A percentile compares a stretch with the other conserved stretches of the same genome.
These are phyloP conservation scores for Thalassophryne amazonica DNA, from an alignment of 2,797 vertebrate genomes.

Conservation along the genomic window DNA sequence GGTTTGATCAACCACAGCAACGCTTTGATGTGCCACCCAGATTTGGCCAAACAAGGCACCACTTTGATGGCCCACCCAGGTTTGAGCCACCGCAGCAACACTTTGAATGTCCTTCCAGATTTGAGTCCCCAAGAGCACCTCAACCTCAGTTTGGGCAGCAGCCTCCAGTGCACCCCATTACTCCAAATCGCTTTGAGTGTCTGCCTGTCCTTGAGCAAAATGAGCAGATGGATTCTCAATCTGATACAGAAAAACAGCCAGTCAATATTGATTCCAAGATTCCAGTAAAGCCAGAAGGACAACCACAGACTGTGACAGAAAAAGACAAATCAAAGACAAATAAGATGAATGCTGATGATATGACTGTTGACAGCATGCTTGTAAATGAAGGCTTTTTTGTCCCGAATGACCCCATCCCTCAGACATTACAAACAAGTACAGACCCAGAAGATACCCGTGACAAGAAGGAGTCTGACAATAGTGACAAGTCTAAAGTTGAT, in stretches of 20 bases:
- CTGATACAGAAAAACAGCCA: constrained; percentile 37
- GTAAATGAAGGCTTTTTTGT: constrained; percentile 73
- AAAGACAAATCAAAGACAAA: constrained; percentile 11
- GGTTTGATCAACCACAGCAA: constrained; percentile 77
- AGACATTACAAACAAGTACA: constrained; percentile 46
- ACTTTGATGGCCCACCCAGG: constrained; percentile 75
- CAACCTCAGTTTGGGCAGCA: constrained; percentile 64
- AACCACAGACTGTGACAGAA: constrained; percentile 31
- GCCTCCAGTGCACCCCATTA: constrained; percentile 32
- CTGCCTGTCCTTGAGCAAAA: constrained; percentile 45
- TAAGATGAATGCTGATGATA: constrained; percentile 34
- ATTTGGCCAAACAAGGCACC: constrained; percentile 75
- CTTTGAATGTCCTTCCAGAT: constrained; percentile 7
- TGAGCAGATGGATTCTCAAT: constrained; percentile 28
- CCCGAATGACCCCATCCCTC: constrained; percentile 78
- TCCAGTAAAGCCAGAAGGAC: constrained; percentile 11
- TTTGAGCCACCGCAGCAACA: constrained; percentile 72
- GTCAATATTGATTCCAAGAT: constrained; percentile 30
- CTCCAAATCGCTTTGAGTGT: constrained; percentile 55
- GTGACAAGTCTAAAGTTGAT: constrained; percentile 24
- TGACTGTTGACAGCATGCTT: constrained; percentile 72
- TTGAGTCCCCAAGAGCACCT: constrained; percentile 39
- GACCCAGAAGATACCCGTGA: constrained; percentile 8
- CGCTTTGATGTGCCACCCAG: constrained; percentile 74
- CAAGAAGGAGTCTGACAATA: constrained; percentile 6